A percentile compares a stretch with the other conserved stretches of the same genome.
Conservation (phyloP, 92 coral and sea anemone species). For the Porites evermanni region DNA sequence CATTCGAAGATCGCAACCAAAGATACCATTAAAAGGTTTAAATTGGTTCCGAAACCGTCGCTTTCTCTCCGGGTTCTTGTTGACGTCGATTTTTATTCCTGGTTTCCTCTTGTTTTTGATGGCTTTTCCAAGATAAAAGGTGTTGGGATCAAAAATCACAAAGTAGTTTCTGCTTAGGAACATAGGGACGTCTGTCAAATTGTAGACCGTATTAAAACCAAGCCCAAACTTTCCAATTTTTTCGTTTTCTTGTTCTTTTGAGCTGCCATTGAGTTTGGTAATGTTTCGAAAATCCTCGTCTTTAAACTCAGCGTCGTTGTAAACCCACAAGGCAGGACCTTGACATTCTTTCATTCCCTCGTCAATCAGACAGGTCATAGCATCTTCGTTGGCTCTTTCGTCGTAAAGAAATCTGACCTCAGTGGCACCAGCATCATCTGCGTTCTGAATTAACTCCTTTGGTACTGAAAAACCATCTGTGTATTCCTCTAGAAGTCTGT, state of each 20-base stretch:
- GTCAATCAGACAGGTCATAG: constrained; percentile 44
- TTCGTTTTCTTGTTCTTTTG: constrained; percentile 59
- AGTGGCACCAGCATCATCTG: constrained; percentile 93
- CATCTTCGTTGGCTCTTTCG: constrained; percentile 72
- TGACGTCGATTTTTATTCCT: constrained; percentile 53
- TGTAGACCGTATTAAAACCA: constrained; percentile 66
- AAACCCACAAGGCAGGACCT: constrained; percentile 81
- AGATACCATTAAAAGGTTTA: constrained; percentile 65
- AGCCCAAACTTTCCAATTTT: constrained; percentile 77
- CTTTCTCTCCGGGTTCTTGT: constrained; percentile 30
- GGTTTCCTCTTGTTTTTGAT: constrained; percentile 61
- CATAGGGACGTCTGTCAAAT: constrained; percentile 68
- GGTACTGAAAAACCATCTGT: constrained; percentile 90
- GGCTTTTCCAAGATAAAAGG: constrained; percentile 45
- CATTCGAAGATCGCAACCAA: constrained; percentile 51
- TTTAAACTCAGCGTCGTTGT: constrained; percentile 64
- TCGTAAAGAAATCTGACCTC: constrained; percentile 80
- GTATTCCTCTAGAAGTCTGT: constrained; percentile 83
- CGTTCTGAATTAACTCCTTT: constrained; percentile 92
- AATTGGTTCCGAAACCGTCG: constrained; percentile 51
- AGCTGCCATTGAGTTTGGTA: constrained; percentile 61
- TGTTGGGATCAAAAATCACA: constrained; percentile 68
- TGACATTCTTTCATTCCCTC: constrained; percentile 67
- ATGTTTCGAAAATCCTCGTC: constrained; percentile 72
- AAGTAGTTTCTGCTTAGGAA: constrained; percentile 48